Percentiles rank a stretch among this genome's conserved stretches.
These are phyloP conservation scores for Oryzaephilus surinamensis DNA, from an alignment of 1,140 invertebrate species.

Conservation along the genomic window DNA sequence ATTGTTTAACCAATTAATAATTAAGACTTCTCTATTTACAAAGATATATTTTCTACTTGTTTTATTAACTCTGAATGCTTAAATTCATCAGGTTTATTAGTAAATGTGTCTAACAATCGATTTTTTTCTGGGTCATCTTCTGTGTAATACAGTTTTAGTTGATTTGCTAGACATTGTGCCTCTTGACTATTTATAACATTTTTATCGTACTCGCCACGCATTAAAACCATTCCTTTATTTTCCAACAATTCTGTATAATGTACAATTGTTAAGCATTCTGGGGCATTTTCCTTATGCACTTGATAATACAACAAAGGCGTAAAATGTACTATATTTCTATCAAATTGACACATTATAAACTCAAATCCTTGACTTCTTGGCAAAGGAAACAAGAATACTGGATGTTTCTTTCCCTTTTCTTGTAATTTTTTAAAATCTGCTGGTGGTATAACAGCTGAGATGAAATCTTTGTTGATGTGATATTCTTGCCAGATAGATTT, in stretches of 20 bases:
- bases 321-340: slow-evolving; percentile 67
- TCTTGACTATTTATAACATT: slow-evolving; percentile 67
- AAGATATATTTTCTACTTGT: slow-evolving; percentile 57
- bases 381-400: slow-evolving; percentile 71
- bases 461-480: slow-evolving; percentile 63
- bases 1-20: too few relatives aligned
- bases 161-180: slow-evolving; percentile 75
- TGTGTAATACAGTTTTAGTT: slow-evolving; percentile 76
- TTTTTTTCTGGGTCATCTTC: slow-evolving; percentile 51
- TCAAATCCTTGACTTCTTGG: slow-evolving; percentile 78
- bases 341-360: slow-evolving; percentile 73
- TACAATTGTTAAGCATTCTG: slow-evolving; percentile 73
- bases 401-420: slow-evolving; percentile 45
- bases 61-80: slow-evolving; percentile 74
- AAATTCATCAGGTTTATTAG: slow-evolving; percentile 59
- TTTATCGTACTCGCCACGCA: slow-evolving; percentile 80
- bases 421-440: slow-evolving; percentile 49
- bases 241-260: slow-evolving; percentile 72
- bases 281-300: slow-evolving; percentile 83
- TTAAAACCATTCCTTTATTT: slow-evolving; percentile 69
- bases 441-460: slow-evolving; percentile 57
- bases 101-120: slow-evolving; percentile 61
- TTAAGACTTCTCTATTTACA: too few relatives aligned
- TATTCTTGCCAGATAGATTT: slow-evolving; percentile 70
- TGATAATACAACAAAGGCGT: slow-evolving; percentile 80